A percentile compares a stretch with the other conserved stretches of the same genome.
phyloP scores from a whole-genome alignment of 2,797 vertebrate genomes.

The Chiloscyllium punctatum region DNA sequence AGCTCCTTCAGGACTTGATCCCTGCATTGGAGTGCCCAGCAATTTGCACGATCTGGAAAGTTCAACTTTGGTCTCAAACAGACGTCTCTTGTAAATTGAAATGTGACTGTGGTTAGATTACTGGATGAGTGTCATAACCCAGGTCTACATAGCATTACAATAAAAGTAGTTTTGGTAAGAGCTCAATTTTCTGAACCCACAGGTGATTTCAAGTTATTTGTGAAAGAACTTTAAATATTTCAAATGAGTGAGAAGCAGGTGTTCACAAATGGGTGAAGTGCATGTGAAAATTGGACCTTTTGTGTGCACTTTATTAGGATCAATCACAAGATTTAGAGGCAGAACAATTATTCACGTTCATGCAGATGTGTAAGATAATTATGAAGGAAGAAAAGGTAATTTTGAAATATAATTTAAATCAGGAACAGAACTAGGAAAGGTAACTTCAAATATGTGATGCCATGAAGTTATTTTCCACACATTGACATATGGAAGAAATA shows the following conservation, averaged over 20 bases:
- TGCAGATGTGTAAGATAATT: not conserved
- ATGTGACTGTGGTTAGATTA: too few relatives aligned
- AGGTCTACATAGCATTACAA: not conserved
- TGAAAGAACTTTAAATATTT: not conserved
- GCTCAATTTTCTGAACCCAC: not conserved
- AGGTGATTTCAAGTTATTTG: not conserved
- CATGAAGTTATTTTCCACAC: not conserved
- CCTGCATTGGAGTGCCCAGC: not conserved
- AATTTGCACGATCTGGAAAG: not conserved
- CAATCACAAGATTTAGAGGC: not conserved
- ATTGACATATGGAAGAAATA: not conserved
- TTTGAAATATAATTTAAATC: not conserved
- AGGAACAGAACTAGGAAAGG: too few relatives aligned
- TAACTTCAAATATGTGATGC: not conserved
- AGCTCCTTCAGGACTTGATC: not conserved
- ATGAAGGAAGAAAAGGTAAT: not conserved
- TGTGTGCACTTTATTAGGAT: not conserved
- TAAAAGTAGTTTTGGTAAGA: not conserved
- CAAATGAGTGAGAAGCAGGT: not conserved
- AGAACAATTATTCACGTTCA: not conserved
- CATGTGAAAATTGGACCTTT: not conserved
- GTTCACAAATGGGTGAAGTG: not conserved
- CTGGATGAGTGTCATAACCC: not conserved
- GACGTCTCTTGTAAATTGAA: not conserved
- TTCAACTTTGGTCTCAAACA: not conserved